phyloP scores from a whole-genome alignment of 2,113 vertebrate genomes.

The Lepus europaeus region DNA sequence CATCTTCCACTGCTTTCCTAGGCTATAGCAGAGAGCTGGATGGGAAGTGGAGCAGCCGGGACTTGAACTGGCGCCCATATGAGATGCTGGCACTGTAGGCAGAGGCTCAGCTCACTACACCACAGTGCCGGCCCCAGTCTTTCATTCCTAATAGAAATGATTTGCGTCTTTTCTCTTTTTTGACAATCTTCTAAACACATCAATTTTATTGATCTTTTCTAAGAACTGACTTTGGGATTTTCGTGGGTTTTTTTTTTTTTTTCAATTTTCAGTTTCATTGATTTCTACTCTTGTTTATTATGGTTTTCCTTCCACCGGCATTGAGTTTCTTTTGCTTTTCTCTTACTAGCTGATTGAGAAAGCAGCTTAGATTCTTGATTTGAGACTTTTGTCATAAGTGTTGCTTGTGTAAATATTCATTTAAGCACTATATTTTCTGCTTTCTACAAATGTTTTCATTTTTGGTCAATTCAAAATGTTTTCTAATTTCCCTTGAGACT shows the following conservation, averaged over 20 bases:
- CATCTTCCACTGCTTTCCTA: no score
- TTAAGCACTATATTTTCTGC: background rate
- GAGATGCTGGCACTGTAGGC: no score
- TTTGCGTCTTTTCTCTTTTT: background rate
- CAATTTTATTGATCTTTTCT: background rate
- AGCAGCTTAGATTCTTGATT: background rate
- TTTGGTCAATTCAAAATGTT: background rate
- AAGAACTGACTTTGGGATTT: background rate
- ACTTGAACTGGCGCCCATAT: no score
- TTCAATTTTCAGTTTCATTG: background rate
- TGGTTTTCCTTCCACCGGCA: background rate
- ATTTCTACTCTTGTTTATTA: background rate
- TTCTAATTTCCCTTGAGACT: background rate
- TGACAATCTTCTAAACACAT: background rate
- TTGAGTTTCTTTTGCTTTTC: background rate
- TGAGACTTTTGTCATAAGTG: background rate
- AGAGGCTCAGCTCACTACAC: no score
- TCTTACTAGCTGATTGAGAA: background rate
- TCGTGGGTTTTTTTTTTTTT: background rate
- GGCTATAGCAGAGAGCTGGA: no score
- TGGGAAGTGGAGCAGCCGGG: no score
- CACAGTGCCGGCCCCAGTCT: no score
- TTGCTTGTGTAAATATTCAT: background rate
- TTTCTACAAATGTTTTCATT: background rate
- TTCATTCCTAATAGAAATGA: no score